Conservation (phyloP, 2,797 vertebrate species). For the Caiman crocodilus region DNA sequence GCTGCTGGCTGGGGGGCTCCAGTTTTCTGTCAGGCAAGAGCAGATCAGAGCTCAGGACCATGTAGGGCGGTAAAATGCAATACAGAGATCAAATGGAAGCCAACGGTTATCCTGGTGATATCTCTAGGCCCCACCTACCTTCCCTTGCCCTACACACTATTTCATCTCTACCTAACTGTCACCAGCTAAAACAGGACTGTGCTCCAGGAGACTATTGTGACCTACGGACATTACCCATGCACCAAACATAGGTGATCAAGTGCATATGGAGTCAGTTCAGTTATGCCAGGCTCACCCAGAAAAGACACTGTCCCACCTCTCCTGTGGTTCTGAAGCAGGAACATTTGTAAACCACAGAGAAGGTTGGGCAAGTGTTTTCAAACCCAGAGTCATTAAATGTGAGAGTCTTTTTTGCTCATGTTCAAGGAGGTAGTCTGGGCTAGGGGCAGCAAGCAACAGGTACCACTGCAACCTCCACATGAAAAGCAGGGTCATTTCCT, state of each 20-base stretch:
- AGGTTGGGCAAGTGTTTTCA: not conserved
- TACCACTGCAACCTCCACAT: not conserved
- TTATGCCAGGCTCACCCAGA: not conserved
- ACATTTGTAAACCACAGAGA: not conserved
- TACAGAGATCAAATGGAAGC: constrained; percentile 30
- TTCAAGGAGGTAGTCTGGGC: accelerated
- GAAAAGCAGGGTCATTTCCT: not conserved
- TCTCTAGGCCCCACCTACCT: constrained; percentile 32
- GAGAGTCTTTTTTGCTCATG: not conserved
- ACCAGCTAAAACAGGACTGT: not conserved
- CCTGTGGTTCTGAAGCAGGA: not conserved
- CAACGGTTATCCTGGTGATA: not conserved
- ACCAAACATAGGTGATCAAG: no score
- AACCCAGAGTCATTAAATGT: not conserved
- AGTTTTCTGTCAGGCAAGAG: constrained; percentile 25
- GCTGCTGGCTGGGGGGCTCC: constrained; percentile 33
- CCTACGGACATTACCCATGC: no score
- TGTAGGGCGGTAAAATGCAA: constrained; percentile 41
- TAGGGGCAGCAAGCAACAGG: not conserved
- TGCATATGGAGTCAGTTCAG: not conserved
- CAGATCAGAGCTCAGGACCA: constrained; percentile 20
- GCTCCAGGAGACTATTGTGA: no score
- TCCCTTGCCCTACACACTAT: not conserved
- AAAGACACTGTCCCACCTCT: accelerated
- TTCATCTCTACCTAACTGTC: not conserved